These are phyloP conservation scores for Drosophila sechellia DNA, from an alignment of 1,140 invertebrate species.

Conservation along the genomic window DNA sequence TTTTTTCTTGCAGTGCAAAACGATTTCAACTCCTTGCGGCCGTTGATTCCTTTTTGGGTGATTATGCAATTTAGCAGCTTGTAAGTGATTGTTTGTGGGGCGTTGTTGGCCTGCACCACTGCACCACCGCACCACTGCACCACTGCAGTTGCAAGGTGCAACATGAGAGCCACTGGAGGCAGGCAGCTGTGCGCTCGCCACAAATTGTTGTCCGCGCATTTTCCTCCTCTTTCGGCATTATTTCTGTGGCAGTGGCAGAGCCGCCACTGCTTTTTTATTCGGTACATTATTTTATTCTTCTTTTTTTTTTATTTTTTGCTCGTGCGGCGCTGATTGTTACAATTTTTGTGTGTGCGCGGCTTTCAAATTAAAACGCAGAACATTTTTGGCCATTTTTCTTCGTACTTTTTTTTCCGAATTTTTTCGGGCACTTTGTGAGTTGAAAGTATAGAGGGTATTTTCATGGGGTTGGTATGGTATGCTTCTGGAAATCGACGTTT, in stretches of 20 bases:
- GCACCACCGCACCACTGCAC: slow-evolving; percentile 8
- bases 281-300: slow-evolving; percentile 58
- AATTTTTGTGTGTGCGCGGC: slow-evolving; percentile 67
- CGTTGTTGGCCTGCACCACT: slow-evolving; percentile 53
- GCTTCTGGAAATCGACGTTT: not conserved
- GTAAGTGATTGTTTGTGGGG: slow-evolving; percentile 83
- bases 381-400: slow-evolving; percentile 40
- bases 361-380: slow-evolving; percentile 61
- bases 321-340: slow-evolving; percentile 73
- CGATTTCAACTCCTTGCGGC: slow-evolving; percentile 40
- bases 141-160: slow-evolving; percentile 67
- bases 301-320: slow-evolving; percentile 3
- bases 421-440: slow-evolving; percentile 11
- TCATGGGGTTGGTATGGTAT: not conserved
- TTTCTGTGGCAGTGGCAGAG: no score
- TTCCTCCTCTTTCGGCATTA: slow-evolving; percentile 44
- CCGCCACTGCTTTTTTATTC: slow-evolving; percentile 34
- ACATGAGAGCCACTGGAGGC: slow-evolving; percentile 47
- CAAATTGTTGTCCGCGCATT: slow-evolving; percentile 76
- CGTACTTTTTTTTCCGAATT: not conserved
- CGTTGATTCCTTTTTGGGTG: slow-evolving; percentile 74
- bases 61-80: slow-evolving; percentile 83
- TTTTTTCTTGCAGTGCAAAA: slow-evolving; percentile 6
- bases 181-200: slow-evolving; percentile 59
- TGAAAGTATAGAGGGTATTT: slow-evolving; percentile 9